Evolutionary conservation across 2,113 vertebrate species (phyloP).

Genomic region (Ceratotherium simum): DNA sequence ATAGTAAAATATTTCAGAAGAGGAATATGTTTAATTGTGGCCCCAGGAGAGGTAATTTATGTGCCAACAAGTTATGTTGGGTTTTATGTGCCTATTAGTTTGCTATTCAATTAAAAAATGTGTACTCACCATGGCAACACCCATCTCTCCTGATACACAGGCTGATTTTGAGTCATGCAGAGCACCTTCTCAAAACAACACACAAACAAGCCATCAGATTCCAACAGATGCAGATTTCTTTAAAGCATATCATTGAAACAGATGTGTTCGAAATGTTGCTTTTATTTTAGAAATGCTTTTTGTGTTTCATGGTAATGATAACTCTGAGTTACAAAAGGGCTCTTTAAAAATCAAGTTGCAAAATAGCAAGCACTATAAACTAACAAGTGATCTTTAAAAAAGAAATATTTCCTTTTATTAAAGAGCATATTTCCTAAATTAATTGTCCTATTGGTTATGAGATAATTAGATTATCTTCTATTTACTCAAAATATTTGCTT

Average conservation of each 20-base stretch:
- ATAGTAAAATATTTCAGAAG: slow-evolving; percentile 79
- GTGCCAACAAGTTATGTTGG: slow-evolving; percentile 83
- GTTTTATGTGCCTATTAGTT: slow-evolving; percentile 87
- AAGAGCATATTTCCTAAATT: slow-evolving; percentile 47
- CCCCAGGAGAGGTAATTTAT: slow-evolving; percentile 85
- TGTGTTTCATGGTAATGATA: slow-evolving; percentile 12
- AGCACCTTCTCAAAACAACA: slow-evolving; percentile 84
- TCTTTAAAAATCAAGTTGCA: slow-evolving; percentile 58
- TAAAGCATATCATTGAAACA: slow-evolving; percentile 61
- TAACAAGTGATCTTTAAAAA: slow-evolving; percentile 25
- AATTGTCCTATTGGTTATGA: background rate
- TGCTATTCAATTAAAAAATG: slow-evolving; percentile 87
- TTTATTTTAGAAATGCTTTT: slow-evolving; percentile 53
- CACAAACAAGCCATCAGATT: slow-evolving; percentile 60
- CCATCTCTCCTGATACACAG: slow-evolving; percentile 74
- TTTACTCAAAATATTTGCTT: slow-evolving; percentile 49
- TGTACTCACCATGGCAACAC: slow-evolving; percentile 84
- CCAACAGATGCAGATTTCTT: slow-evolving; percentile 43
- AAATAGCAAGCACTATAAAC: slow-evolving; percentile 34
- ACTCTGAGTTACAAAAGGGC: background rate
- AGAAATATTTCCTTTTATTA: slow-evolving; percentile 41
- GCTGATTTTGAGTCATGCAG: slow-evolving; percentile 80
- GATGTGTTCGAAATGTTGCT: slow-evolving; percentile 27
- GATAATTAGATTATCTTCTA: slow-evolving; percentile 44
- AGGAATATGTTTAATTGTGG: slow-evolving; percentile 83